These are phyloP conservation scores for Cosmia pyralina DNA, from an alignment of 2,888 invertebrate genomes.

Conservation along the genomic window DNA sequence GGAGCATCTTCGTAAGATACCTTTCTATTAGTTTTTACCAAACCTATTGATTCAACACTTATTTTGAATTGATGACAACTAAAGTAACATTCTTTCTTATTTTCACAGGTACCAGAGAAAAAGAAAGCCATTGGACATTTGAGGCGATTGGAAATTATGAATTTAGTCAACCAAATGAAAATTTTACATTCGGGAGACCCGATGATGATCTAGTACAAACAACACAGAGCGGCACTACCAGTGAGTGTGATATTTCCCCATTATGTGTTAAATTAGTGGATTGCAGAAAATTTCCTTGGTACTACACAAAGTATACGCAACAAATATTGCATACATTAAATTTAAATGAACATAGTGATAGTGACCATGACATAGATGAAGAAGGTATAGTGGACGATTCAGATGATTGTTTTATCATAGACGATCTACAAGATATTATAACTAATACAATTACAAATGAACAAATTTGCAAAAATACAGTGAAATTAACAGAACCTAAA, in stretches of 20 bases:
- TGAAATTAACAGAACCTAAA: conserved; percentile 15
- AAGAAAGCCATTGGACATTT: conserved; percentile 24
- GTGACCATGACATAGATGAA: conserved; percentile 46
- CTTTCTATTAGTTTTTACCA: not conserved
- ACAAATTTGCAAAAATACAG: not conserved
- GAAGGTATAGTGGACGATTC: conserved; percentile 32
- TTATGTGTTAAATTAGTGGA: conserved; percentile 58
- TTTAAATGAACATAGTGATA: conserved; percentile 33
- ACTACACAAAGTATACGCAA: conserved; percentile 57
- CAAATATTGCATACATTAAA: conserved; percentile 45
- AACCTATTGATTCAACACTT: not conserved
- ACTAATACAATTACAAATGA: conserved; percentile 3
- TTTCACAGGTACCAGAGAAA: conserved; percentile 14
- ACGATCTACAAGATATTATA: conserved; percentile 35
- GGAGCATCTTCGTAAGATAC: not conserved
- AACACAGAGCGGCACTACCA: not conserved
- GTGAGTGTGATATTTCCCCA: conserved; percentile 32
- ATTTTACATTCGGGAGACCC: not conserved
- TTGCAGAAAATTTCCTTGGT: conserved; percentile 63
- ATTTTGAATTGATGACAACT: not conserved
- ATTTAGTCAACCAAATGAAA: not conserved
- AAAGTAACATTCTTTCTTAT: not conserved
- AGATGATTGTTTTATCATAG: conserved; percentile 59
- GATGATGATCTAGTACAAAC: conserved; percentile 3
- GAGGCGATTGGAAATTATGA: conserved; percentile 10